A percentile compares a stretch with the other conserved stretches of the same genome.
Conservation (phyloP, 2,113 vertebrate genomes). For the Papio anubis region DNA sequence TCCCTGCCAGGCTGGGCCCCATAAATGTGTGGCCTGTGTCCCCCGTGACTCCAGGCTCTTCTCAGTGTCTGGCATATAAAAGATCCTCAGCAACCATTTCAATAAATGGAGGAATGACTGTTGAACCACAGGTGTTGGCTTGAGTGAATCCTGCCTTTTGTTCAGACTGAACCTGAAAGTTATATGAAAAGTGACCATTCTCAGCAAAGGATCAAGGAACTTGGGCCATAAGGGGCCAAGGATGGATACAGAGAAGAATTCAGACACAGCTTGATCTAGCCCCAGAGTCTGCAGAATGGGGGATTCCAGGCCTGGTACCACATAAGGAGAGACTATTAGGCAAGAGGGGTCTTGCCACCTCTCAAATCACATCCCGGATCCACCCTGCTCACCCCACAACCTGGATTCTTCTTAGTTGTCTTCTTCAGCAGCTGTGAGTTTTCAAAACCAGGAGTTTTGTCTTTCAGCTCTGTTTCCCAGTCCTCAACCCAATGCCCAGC, state of each 20-base stretch:
- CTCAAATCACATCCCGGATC: no score
- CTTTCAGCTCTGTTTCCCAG: background rate
- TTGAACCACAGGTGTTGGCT: background rate
- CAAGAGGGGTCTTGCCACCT: background rate
- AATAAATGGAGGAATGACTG: background rate
- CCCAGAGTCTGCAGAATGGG: background rate
- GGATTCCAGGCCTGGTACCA: background rate
- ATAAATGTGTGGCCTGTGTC: background rate
- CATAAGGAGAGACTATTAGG: background rate
- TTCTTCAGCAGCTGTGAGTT: background rate
- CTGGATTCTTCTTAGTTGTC: background rate
- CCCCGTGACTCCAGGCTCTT: fast-evolving
- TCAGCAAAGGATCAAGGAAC: background rate
- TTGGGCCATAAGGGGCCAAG: no score
- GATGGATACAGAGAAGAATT: background rate
- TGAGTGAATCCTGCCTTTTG: background rate
- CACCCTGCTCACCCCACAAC: background rate
- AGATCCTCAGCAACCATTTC: background rate
- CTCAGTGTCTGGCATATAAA: background rate
- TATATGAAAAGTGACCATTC: background rate
- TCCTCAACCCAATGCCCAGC: background rate
- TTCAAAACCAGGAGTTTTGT: background rate
- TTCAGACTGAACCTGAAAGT: background rate
- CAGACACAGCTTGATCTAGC: background rate
- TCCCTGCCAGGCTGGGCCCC: background rate